Evolutionary conservation across 2,113 vertebrate genomes (phyloP), one percentile per base, ranked within the genome.

Genomic region (Microcebus ravelobensis): DNA sequence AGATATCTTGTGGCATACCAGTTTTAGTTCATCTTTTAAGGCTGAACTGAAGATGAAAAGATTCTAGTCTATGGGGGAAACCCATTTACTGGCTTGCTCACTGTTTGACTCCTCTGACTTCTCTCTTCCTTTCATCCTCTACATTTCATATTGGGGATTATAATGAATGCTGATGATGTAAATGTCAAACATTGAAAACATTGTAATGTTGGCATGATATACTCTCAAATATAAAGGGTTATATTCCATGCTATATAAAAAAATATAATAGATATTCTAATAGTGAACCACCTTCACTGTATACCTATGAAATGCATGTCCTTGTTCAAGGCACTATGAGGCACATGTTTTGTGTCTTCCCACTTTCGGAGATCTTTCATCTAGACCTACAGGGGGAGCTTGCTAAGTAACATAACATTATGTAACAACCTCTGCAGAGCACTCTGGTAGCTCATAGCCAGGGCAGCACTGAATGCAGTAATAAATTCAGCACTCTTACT

Each of bases 21-120:
- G 18, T 94, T 86, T 88, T 82, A 52, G 42, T 52, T 93, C 61
- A 73, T 67, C 20, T 91, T 94, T 87, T 73, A 52, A n/a, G 67
- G 15, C 6, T 55, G 34, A 50, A 29, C 3, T 82, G 3, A 61
- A 89, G 74, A 94, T 36, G 50, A 90, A 74, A 87, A 48, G 34
- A 84, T 71, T 74, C 50, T 61, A 52, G 25, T 6, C 18, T 70
- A 50, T 90, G n/a, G 45, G 34, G 83, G 13, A 52, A 71, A 79
- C 21, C 25, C 21, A 57, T 59, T 86, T 84, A 27, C 61, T 93
- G 73, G 6, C 21, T 65, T 71, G 91, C 48, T 55, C 8, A 61
- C 36, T 84, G 6, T 50, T 87, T 74, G 80, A 23, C 23, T 76
- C 31, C 6, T 92, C 45, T 90, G n/a, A 48, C 45, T 89, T 90